Evolutionary conservation across 2,113 vertebrate species (phyloP).

Genomic region (Bubo scandiacus): DNA sequence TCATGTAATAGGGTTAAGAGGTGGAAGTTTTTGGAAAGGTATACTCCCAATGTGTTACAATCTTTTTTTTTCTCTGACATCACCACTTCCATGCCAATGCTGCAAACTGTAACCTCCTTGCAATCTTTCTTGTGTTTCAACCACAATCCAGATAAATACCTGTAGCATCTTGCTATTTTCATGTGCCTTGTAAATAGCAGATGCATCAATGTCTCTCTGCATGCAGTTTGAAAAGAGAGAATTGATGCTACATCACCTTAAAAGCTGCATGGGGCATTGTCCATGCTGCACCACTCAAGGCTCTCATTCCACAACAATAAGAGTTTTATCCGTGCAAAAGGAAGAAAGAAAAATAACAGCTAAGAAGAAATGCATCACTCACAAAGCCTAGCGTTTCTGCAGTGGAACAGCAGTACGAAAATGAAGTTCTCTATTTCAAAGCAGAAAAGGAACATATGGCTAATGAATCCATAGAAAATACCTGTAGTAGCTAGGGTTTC

Average conservation of each 20-base stretch:
- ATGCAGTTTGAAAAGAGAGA: neutral
- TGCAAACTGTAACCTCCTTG: neutral
- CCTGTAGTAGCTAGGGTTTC: neutral
- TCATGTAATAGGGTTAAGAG: neutral
- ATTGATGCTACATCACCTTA: neutral
- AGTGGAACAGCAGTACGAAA: neutral
- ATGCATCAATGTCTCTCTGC: neutral
- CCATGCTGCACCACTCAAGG: neutral
- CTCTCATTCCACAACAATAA: neutral
- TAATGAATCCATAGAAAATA: constrained; percentile 5
- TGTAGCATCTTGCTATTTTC: neutral
- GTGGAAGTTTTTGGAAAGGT: neutral
- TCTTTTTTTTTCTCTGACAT: neutral
- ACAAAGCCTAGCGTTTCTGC: neutral
- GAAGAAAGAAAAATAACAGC: neutral
- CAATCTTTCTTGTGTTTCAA: neutral
- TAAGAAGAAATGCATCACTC: neutral
- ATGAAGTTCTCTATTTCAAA: neutral
- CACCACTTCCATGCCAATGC: neutral
- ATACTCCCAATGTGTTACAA: neutral
- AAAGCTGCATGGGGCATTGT: neutral
- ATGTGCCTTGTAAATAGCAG: neutral
- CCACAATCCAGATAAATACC: neutral
- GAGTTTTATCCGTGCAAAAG: neutral
- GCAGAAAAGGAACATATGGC: neutral